Evolutionary conservation across 2,888 invertebrate genomes (phyloP).

Genomic region (Ptychoptera albimana): DNA sequence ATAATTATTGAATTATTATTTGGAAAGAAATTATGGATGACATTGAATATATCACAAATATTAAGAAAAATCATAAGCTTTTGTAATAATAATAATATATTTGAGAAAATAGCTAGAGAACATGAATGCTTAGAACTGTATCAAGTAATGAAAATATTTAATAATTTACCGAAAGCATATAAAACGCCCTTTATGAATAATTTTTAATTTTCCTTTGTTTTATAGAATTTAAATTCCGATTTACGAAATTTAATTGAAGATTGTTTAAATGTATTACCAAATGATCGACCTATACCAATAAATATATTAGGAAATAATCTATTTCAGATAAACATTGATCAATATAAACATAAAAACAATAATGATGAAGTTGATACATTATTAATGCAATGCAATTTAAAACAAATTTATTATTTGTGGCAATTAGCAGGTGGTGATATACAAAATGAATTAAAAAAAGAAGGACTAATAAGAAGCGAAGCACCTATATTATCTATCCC

Average conservation of each 20-base stretch:
- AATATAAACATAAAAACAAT: conserved; percentile 16
- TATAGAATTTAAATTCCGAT: conserved; percentile 16
- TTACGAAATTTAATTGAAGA: conserved; percentile 45
- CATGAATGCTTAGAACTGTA: conserved; percentile 52
- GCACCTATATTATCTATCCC: conserved; percentile 69
- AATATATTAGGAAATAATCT: conserved; percentile 39
- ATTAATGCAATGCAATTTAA: conserved; percentile 37
- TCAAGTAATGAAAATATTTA: conserved; percentile 32
- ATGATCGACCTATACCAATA: conserved; percentile 40
- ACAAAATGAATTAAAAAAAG: conserved; percentile 74
- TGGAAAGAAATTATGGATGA: conserved; percentile 52
- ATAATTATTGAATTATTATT: conserved; percentile 67
- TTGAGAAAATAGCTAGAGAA: conserved; percentile 62
- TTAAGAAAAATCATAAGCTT: conserved; percentile 56
- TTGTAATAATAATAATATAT: conserved; percentile 27
- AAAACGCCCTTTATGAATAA: too few relatives aligned
- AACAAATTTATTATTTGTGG: conserved; percentile 89
- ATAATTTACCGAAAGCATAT: neutral
- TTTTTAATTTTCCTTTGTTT: neutral
- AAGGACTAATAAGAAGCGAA: conserved; percentile 75
- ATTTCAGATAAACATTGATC: conserved; percentile 31
- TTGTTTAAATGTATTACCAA: conserved; percentile 53
- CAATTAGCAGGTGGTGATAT: conserved; percentile 91
- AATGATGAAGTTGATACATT: conserved; percentile 6
- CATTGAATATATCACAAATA: conserved; percentile 53